phyloP scores from a whole-genome alignment of 2,113 vertebrate genomes.

The Chaetodon trifascialis region DNA sequence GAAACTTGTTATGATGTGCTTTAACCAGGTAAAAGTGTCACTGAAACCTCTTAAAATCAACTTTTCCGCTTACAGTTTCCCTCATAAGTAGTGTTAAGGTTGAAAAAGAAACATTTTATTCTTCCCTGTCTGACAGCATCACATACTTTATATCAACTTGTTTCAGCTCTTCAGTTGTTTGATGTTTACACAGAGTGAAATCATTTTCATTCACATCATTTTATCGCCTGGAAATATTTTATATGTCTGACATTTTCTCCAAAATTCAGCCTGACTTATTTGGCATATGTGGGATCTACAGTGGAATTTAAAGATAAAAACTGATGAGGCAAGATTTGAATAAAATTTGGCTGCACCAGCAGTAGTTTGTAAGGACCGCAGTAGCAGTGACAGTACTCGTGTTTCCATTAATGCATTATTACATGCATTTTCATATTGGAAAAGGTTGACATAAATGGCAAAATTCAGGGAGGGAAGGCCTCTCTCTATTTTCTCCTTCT shows the following conservation, averaged over 20 bases:
- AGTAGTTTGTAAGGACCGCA: too few species aligned
- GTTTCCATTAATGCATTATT: too few species aligned
- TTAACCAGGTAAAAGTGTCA: background rate
- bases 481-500: too few species aligned
- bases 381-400: too few species aligned
- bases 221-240: background rate
- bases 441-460: too few species aligned
- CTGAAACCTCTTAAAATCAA: background rate
- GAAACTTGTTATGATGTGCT: background rate
- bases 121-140: background rate
- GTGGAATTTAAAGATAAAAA: background rate
- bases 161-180: background rate
- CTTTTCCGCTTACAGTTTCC: background rate
- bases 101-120: background rate
- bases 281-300: background rate
- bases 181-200: constrained; percentile 5
- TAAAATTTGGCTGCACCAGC: too few species aligned
- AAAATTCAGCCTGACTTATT: background rate
- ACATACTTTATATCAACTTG: background rate
- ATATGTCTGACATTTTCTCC: background rate
- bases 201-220: background rate
- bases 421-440: too few species aligned
- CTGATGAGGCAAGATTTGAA: background rate
- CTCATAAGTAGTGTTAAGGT: background rate
- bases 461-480: too few species aligned